Evolutionary conservation across 2,888 invertebrate genomes (phyloP).

Genomic region (Rhagium mordax): DNA sequence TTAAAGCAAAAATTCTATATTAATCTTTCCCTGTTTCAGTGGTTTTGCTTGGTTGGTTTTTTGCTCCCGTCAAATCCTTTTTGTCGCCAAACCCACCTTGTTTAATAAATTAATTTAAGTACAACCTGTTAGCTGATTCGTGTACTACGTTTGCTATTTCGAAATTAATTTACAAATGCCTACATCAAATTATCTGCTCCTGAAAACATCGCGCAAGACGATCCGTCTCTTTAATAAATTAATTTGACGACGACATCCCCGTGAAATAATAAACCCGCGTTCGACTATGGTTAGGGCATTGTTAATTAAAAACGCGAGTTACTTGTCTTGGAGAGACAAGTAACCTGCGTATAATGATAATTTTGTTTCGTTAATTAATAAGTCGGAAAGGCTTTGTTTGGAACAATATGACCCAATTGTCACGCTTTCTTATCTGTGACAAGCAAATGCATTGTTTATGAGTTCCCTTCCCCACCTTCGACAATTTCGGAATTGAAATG

Average conservation of each 20-base stretch:
- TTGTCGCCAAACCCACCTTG: too few species aligned
- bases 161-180: neutral
- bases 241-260: too few species aligned
- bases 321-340: neutral
- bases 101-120: neutral
- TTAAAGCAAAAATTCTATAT: too few species aligned
- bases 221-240: neutral
- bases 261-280: too few species aligned
- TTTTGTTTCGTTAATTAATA: neutral
- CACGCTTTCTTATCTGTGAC: too few species aligned
- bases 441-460: too few species aligned
- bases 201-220: neutral
- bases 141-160: neutral
- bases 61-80: too few species aligned
- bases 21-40: too few species aligned
- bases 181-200: neutral
- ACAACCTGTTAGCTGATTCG: neutral
- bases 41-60: too few species aligned
- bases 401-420: neutral
- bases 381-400: neutral
- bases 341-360: neutral
- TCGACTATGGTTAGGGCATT: too few species aligned
- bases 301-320: neutral
- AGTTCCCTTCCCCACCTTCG: too few species aligned
- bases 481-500: too few species aligned